Evolutionary conservation across 2,797 vertebrate species (phyloP), one percentile per base, ranked within the genome.

Genomic region (Arctocebus calabarensis): DNA sequence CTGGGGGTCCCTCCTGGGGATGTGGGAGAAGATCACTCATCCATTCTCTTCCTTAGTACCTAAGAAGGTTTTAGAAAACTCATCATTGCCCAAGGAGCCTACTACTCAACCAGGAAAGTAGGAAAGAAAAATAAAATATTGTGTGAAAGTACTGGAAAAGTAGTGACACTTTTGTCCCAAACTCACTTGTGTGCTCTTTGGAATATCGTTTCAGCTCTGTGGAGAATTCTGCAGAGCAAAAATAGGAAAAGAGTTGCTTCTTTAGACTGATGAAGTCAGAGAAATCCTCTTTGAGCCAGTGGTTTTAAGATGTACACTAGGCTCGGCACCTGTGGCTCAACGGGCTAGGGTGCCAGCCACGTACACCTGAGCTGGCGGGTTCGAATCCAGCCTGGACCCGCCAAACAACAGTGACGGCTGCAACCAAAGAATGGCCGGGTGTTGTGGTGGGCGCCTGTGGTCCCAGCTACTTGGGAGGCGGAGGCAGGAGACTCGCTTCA

Each of bases 21-120:
- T 62, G 59, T 62, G 45, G 43, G 70, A 70, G 37, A 52, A 89
- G 19, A 25, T 77, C 66, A n/a, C 29, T 84, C 43, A 82, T 29
- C 61, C 40, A 64, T 77, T 37, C 17, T 88, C 82, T 91, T 43
- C n/a, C 89, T 86, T 87, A 75, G 73, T 77, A 29, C 55, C 75
- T 71, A 17, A 55, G 20, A 79, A 82, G n/a, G 12, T 87, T 93
- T 84, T 73, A 55, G 74, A 48, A 82, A 43, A 12, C 16, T 17
- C 32, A 22, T 48, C 14, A 40, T n/a, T 82, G 43, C 34, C 78
- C 86, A 82, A 84, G 59, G 85, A 59, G 37, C 16, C 19, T 40
- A 1, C 55, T 34, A 40, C 22, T 68, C 43, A 20, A 73, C n/a
- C 17, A 43, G 62, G 7, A 75, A 71, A 32, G 52, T 2, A 78